Conservation (phyloP, 1,140 invertebrate genomes). For the Tenebrio molitor region DNA sequence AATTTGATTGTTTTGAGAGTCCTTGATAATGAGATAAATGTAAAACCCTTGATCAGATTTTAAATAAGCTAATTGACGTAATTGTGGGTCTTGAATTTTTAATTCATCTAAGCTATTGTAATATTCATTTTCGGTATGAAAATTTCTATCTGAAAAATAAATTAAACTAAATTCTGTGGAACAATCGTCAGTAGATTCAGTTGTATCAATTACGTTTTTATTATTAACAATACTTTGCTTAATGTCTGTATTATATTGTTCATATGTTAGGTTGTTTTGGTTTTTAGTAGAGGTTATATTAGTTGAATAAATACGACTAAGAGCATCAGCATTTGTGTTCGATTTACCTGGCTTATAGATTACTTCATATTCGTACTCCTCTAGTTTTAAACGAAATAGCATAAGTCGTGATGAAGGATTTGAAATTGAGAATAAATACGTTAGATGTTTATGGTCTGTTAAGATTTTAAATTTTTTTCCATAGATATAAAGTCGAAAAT, state of each 20-base stretch:
- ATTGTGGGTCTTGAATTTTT: neutral
- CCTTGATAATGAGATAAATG: neutral
- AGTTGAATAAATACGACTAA: constrained; percentile 1
- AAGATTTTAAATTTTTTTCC: constrained; percentile 63
- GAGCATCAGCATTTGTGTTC: neutral
- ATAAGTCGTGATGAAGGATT: constrained; percentile 59
- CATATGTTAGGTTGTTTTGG: neutral
- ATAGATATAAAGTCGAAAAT: constrained; percentile 64
- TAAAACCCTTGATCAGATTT: neutral
- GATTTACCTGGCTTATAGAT: constrained; percentile 40
- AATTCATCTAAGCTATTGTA: neutral
- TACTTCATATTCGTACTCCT: constrained; percentile 63
- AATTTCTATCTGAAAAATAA: neutral
- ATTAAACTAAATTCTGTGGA: neutral
- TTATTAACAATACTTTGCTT: neutral
- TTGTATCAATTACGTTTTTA: neutral
- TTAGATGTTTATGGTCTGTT: constrained; percentile 66
- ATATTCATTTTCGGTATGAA: neutral
- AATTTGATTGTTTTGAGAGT: neutral
- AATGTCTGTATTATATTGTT: neutral
- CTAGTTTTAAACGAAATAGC: constrained; percentile 61
- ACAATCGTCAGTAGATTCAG: neutral
- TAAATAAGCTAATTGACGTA: neutral
- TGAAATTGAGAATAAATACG: constrained; percentile 62
- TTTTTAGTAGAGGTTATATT: too few relatives aligned